Evolutionary conservation across 2,113 vertebrate genomes (phyloP), one percentile per base, ranked within the genome.

Genomic region (Dolichallabes microphthalmus): DNA sequence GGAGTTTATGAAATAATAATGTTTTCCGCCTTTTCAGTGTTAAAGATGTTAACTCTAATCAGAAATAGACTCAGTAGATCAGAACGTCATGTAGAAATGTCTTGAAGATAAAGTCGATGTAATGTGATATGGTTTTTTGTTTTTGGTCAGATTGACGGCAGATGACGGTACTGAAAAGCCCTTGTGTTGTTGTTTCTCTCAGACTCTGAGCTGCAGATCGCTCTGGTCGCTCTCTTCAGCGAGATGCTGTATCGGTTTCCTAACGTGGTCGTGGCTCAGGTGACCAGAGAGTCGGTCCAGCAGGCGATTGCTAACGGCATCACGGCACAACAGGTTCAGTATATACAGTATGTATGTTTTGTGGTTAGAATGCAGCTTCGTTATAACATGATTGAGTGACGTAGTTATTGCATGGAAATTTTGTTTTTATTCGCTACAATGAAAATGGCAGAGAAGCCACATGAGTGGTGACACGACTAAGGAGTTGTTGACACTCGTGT

Each of bases 201-300:
- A 98, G 97, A 94, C 90, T 98, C 96, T 0, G 97, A 97, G 86
- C 94, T 98, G 53, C 97, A 98, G 94, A 96, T 98, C 0, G 97
- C 97, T 3, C 92, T 98, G 76, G 96, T 98, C 5, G 97, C 97
- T 8, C 96, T 98, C 55, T 98, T 98, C 92, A 96, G 96, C 17
- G 97, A 98, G 88, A 96, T 97, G 96, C 91, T 97, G n/a, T 98
- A 98, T 84, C 95, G 96, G 19, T 97, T 98, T 88, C 94, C 97
- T 63, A 97, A 97, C 57, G 92, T 98, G 80, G 96, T 97, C 50
- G 97, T 98, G 69, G 97, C 96, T 0, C 96, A 97, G 6, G 93
- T 98, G 39, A 98, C 96, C 32, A 92, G 97, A 58, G 97, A 98
- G 88, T 98, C 96, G 0, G 96, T 98, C 68, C 97, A 98, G 88